Evolutionary conservation across 2,113 vertebrate genomes (phyloP).

Genomic region (Hippocampus mohnikei): DNA sequence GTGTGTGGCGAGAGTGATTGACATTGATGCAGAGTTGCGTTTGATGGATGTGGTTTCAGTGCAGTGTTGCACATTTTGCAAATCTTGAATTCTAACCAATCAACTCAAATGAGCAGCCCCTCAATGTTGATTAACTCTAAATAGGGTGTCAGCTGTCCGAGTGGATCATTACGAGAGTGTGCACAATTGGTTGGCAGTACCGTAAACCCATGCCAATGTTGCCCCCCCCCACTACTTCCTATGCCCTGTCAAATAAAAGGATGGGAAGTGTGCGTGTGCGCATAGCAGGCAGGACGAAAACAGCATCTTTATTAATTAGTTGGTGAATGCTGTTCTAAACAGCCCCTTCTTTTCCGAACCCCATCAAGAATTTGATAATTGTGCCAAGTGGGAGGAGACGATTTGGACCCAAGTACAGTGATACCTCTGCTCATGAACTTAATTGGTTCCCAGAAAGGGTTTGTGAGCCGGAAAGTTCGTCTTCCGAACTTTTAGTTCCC

Average conservation of each 20-base stretch:
- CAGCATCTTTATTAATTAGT: constrained; percentile 14
- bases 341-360: constrained; percentile 21
- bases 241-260: constrained; percentile 28
- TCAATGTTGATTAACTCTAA: constrained; percentile 43
- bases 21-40: neutral
- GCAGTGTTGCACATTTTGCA: neutral
- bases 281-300: constrained; percentile 3
- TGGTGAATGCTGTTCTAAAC: constrained; percentile 25
- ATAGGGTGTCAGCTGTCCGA: constrained; percentile 50
- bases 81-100: constrained; percentile 23
- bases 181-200: constrained; percentile 38
- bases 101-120: constrained; percentile 22
- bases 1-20: neutral
- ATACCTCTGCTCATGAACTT: no score
- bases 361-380: constrained; percentile 13
- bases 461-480: no score
- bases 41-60: constrained; percentile 40
- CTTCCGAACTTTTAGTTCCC: no score
- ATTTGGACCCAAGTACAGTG: neutral
- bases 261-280: constrained; percentile 21
- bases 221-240: constrained; percentile 14
- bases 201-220: constrained; percentile 41
- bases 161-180: constrained; percentile 51
- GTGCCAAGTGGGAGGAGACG: neutral
- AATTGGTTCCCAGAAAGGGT: no score